Base-by-base conservation (phyloP, 2,888 invertebrate genomes). In the Punctoribates punctum region DNA sequence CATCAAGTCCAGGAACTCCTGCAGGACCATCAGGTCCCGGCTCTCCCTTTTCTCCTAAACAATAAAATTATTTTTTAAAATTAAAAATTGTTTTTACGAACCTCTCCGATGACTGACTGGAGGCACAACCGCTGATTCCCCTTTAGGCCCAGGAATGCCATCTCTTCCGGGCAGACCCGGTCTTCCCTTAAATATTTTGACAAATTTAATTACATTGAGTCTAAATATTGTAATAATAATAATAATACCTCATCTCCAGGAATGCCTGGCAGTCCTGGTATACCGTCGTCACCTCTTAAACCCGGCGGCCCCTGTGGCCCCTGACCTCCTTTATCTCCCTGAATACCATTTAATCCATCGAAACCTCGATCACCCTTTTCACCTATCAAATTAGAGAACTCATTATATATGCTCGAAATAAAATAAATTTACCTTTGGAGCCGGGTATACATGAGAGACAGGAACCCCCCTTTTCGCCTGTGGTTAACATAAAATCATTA, bases 291-390 rank as follows among this genome's bases (percentile, higher is more conserved):
- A 13, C 80, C 74, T 15, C 80, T 78, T 4, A 75, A 13, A 54
- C 79, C 79, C 25, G n/a, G 27, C 9, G 75, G 65, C 0, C 77
- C 77, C 3, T 62, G 42, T 13, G 76, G 73, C 9, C 77, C 75
- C 2, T 23, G 29, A 54, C 78, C 79, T 74, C 78, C 77, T 60
- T 75, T 79, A 51, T 80, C 88, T 81, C 93, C 93, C 84, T 93
- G 92, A 13, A 88, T 83, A 25, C 93, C 93, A 38, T 88, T 87
- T 77, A 88, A 85, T 4, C 93, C 93, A 4, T 75, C 72, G 11
- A 57, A 51, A 11, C 77, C 77, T 70, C 54, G n/a, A 38, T 73
- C 73, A 34, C 76, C 76, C 51, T 76, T 76, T 73, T 76, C 76
- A 13, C 76, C 72, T 72, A 48, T 46, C 34, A 48, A n/a, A 20